phyloP scores from a whole-genome alignment of 2,888 invertebrate species.

The Leptinotarsa haldemani region DNA sequence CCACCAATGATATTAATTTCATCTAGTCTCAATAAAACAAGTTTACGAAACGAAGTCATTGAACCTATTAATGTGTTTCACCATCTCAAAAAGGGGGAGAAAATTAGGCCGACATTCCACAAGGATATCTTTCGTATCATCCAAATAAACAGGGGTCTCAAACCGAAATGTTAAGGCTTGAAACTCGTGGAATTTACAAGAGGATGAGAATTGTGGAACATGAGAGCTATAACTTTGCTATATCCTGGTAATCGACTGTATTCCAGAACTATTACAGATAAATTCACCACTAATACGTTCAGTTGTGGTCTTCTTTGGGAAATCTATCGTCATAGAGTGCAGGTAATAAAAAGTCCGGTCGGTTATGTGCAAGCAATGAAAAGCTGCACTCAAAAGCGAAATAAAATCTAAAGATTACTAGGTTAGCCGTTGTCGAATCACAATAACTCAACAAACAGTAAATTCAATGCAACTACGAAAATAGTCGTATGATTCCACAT shows the following conservation, averaged over 20 bases:
- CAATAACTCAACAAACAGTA: background rate
- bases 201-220: background rate
- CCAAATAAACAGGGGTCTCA: no score
- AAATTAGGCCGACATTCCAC: no score
- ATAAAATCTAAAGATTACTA: background rate
- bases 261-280: conserved; percentile 22
- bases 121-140: no score
- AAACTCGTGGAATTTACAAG: background rate
- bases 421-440: background rate
- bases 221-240: background rate
- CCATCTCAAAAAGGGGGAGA: no score
- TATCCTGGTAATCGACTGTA: conserved; percentile 19
- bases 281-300: conserved; percentile 24
- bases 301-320: conserved; percentile 8
- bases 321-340: conserved; percentile 21
- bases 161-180: no score
- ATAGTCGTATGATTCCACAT: background rate
- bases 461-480: background rate
- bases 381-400: conserved; percentile 6
- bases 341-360: conserved; percentile 22
- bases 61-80: no score
- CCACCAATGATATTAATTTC: no score
- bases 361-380: conserved; percentile 1
- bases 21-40: no score
- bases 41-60: no score